Base-by-base conservation (phyloP, 2,888 invertebrate species). In the Parnassius orleans region DNA sequence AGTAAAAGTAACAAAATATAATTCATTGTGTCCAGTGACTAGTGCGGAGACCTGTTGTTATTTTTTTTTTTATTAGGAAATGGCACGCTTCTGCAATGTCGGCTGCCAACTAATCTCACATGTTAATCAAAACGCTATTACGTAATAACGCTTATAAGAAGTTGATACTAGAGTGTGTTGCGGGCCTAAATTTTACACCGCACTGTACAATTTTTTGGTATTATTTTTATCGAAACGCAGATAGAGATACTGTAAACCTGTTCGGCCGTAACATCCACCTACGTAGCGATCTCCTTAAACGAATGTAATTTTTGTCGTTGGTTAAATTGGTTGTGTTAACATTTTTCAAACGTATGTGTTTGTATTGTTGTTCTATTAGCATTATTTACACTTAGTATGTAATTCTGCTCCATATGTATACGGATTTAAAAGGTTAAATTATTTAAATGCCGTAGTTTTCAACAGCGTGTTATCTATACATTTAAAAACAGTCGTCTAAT, bases 231-330 rank as follows among this genome's bases (percentile, higher is more conserved):
- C 41, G 19, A 41, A 53, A 33, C 33, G 53, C 48, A 60, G 55
- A 61, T 51, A 53, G 14, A 24, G 24, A 24, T 24, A 24, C 24
- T 14, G 10, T 14, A 57, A 62, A 62, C 61, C 61, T 62, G 61
- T 62, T 53, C 14, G 43, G 3, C 24, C 43, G 24, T 48, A 10
- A 24, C 52, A 43, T 52, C 57, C 51, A 57, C 48, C 53, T 53
- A 62, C 53, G 48, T 14, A 0, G 53, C 11, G 47, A 44, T 62
- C 53, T 19, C 53, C 53, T 47, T 51, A 61, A n/a, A 33, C 11
- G 19, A 44, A 24, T 53, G 41, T 57, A 47, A 44, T 10, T 24
- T 19, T 62, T 11, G 19, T 11, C 19, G 19, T n/a, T 47, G 41
- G 46, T 47, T 43, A 55, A 12, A 55, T 51, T 47, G 10, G 5